Conservation (phyloP, 2,888 invertebrate species). For the Strigamia transsilvanica region DNA sequence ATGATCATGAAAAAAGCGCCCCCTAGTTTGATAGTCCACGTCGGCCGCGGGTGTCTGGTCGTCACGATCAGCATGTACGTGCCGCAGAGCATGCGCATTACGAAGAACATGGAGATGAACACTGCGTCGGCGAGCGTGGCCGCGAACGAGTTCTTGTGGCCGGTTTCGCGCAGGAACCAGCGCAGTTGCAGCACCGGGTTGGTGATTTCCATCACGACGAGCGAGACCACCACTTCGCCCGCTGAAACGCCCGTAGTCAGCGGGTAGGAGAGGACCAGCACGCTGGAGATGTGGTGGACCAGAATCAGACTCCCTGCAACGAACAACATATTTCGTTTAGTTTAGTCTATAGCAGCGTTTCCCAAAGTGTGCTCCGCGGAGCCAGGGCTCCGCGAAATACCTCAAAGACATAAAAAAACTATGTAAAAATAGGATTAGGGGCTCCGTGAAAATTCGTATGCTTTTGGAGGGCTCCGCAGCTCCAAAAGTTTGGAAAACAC, state of each 20-base stretch:
- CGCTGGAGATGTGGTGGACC: constrained; percentile 50
- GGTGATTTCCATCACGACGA: constrained; percentile 50
- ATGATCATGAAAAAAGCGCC: constrained; percentile 39
- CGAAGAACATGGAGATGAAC: constrained; percentile 48
- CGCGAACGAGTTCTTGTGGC: background rate
- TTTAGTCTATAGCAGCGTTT: too few relatives aligned
- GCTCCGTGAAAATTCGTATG: too few relatives aligned
- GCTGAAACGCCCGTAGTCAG: constrained; percentile 22
- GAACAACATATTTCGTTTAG: background rate
- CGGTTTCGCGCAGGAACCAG: constrained; percentile 51
- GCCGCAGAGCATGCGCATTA: constrained; percentile 52
- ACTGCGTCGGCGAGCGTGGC: background rate
- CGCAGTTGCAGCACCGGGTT: constrained; percentile 50
- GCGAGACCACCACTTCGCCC: constrained; percentile 50
- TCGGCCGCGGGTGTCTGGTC: background rate
- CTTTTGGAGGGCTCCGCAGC: too few relatives aligned
- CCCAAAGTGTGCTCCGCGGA: too few relatives aligned
- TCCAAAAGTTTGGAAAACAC: too few relatives aligned
- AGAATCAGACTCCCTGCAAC: constrained; percentile 39
- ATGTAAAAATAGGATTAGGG: too few relatives aligned
- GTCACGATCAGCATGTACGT: constrained; percentile 16
- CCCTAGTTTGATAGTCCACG: constrained; percentile 40
- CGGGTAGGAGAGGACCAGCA: constrained; percentile 12
- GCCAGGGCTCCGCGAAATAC: too few relatives aligned
- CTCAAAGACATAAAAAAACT: too few relatives aligned